A percentile compares a stretch with the other conserved stretches of the same genome.
phyloP scores from a whole-genome alignment of 2,113 vertebrate species.

The Limnothrissa miodon region DNA sequence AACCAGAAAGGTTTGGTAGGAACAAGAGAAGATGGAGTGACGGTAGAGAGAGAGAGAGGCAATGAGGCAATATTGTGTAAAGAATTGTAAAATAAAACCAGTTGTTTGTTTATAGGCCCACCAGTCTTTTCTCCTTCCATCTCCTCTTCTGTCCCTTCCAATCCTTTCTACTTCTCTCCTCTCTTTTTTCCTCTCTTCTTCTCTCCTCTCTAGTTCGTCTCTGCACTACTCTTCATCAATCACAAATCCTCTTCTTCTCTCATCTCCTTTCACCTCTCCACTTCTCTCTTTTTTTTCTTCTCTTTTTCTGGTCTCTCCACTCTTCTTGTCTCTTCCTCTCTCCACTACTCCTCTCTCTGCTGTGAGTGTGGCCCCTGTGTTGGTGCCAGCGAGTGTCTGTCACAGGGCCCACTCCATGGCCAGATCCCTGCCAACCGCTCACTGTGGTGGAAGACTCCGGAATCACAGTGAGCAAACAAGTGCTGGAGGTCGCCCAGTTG shows the following conservation, averaged over 20 bases:
- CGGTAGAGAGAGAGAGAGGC: neutral
- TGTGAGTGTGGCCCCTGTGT: conserved; percentile 2
- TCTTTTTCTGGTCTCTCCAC: neutral
- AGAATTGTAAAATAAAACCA: neutral
- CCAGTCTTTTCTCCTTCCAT: neutral
- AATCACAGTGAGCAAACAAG: conserved; percentile 45
- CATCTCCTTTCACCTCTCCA: neutral
- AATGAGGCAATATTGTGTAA: neutral
- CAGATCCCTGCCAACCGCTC: conserved; percentile 40
- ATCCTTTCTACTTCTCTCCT: neutral
- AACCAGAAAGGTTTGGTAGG: neutral
- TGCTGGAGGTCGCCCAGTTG: conserved; percentile 42
- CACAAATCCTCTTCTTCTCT: neutral
- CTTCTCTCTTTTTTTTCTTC: neutral
- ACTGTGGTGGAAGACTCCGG: conserved; percentile 48
- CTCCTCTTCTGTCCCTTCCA: neutral
- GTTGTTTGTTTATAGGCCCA: neutral
- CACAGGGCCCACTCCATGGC: conserved; percentile 43
- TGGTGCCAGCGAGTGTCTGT: conserved; percentile 36
- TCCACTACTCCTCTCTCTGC: neutral
- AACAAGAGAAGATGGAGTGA: neutral
- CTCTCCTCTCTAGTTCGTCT: neutral
- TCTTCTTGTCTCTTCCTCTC: neutral
- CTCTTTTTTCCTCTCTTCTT: neutral
- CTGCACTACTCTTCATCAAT: no score